phyloP scores from a whole-genome alignment of 2,113 vertebrate genomes.

The Sylvilagus bachmani region DNA sequence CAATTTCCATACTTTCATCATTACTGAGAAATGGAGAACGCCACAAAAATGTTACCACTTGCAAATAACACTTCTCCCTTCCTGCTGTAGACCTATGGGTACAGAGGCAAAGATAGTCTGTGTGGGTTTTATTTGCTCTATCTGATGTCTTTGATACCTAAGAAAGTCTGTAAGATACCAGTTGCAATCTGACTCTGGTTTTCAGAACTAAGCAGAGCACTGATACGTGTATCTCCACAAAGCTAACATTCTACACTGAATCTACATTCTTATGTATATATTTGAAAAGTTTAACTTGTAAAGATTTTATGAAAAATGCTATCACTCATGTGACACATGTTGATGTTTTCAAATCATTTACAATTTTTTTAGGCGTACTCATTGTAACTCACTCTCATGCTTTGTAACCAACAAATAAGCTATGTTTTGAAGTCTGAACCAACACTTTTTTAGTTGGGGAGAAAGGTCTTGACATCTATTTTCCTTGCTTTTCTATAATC shows the following conservation, averaged over 20 bases:
- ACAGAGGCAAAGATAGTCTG: too few relatives aligned
- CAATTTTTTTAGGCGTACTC: not conserved
- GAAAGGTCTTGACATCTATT: not conserved
- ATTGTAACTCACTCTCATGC: not conserved
- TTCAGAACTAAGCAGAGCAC: not conserved
- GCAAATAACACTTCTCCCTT: too few relatives aligned
- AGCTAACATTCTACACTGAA: not conserved
- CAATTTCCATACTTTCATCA: too few relatives aligned
- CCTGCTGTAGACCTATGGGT: too few relatives aligned
- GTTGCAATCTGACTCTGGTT: not conserved
- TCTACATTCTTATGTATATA: not conserved
- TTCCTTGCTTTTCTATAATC: not conserved
- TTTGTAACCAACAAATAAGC: not conserved
- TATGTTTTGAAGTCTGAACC: not conserved
- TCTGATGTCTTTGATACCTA: not conserved
- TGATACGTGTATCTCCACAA: not conserved
- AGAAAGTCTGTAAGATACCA: not conserved
- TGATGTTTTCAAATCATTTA: not conserved
- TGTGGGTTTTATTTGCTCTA: not conserved
- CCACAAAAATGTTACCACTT: too few relatives aligned
- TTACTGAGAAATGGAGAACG: too few relatives aligned
- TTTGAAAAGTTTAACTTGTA: not conserved
- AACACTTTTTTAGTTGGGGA: not conserved
- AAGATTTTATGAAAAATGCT: not conserved
- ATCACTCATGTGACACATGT: not conserved